Percentiles rank a stretch among this genome's conserved stretches.
These are phyloP conservation scores for Melanotaenia duboulayi DNA, from an alignment of 2,113 vertebrate species.

Conservation along the genomic window DNA sequence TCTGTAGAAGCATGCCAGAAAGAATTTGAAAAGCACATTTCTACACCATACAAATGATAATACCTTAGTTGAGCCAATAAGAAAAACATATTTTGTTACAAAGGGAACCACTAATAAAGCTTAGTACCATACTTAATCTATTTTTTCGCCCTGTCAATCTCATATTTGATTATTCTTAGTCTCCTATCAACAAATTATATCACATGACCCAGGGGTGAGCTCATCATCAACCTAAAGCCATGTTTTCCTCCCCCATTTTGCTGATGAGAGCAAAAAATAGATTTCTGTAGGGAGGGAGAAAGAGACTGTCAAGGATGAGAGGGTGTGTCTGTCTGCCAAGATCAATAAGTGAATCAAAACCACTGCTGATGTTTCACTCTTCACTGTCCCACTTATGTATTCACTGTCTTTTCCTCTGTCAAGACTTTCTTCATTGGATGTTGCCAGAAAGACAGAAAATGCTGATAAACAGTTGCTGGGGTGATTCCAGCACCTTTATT, in stretches of 20 bases:
- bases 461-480: constrained; percentile 78
- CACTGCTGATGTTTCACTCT: constrained; percentile 78
- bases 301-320: constrained; percentile 74
- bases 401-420: constrained; percentile 72
- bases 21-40: too few relatives aligned
- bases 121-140: neutral
- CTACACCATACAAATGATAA: too few relatives aligned
- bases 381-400: constrained; percentile 67
- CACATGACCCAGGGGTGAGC: constrained; percentile 42
- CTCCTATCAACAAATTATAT: constrained; percentile 18
- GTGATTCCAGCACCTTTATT: constrained; percentile 67
- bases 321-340: constrained; percentile 77
- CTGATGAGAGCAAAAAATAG: constrained; percentile 69
- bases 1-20: too few relatives aligned
- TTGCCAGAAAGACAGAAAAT: constrained; percentile 68
- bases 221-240: constrained; percentile 50
- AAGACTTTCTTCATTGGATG: constrained; percentile 71
- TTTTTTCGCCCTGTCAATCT: constrained; percentile 18
- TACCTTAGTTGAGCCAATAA: too few relatives aligned
- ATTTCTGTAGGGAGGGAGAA: constrained; percentile 66
- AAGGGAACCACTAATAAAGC: neutral
- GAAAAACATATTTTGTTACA: too few relatives aligned
- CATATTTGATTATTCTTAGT: neutral
- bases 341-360: constrained; percentile 83
- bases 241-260: constrained; percentile 58